These are phyloP conservation scores for Caenorhabditis angaria DNA, from an alignment of 2,888 invertebrate species.

Conservation along the genomic window DNA sequence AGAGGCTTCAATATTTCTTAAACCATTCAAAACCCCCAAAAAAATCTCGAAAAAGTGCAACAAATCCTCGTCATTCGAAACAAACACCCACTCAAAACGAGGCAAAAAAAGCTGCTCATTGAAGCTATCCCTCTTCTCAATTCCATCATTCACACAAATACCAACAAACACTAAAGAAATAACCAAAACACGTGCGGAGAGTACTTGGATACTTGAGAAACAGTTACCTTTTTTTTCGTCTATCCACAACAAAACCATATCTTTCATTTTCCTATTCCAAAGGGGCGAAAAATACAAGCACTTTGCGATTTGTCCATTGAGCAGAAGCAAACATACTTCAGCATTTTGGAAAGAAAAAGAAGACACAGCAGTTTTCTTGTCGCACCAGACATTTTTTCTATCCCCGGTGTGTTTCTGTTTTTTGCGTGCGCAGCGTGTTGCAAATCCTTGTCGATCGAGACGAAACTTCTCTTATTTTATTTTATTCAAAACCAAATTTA, in stretches of 20 bases:
- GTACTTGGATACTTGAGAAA: neutral
- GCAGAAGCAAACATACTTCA: constrained; percentile 2
- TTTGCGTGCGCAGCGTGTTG: neutral
- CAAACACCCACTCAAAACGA: constrained; percentile 2
- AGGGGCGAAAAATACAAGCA: constrained; percentile 46
- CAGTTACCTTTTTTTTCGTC: no score
- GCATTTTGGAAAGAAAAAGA: neutral
- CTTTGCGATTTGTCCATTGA: constrained; percentile 24
- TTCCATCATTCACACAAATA: neutral
- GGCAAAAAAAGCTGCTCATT: neutral
- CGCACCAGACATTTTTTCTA: neutral
- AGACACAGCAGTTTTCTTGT: neutral
- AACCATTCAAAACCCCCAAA: neutral
- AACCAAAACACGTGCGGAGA: constrained; percentile 1
- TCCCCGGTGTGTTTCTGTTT: neutral
- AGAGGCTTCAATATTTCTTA: no score
- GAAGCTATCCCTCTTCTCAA: neutral
- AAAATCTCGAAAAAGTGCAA: neutral
- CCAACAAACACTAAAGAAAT: neutral
- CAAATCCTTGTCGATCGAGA: neutral
- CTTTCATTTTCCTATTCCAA: neutral
- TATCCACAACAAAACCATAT: neutral
- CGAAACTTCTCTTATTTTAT: neutral
- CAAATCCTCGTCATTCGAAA: neutral
- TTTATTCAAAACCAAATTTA: constrained; percentile 1